A percentile compares a stretch with the other conserved stretches of the same genome.
Evolutionary conservation across 2,797 vertebrate genomes (phyloP).

Genomic region (Macropus fuliginosus): DNA sequence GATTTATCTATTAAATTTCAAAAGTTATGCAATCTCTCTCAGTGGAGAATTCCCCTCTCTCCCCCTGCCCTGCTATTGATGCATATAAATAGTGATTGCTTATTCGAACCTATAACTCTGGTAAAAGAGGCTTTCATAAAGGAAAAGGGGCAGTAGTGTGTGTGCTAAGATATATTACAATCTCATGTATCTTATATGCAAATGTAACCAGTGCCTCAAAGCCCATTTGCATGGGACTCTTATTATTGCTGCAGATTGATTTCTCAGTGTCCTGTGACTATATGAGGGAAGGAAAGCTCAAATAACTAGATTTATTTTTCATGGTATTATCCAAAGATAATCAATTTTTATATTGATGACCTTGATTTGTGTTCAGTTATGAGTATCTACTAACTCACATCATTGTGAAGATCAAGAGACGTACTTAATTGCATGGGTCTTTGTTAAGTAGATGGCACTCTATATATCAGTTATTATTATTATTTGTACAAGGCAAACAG

Average conservation of each 20-base stretch:
- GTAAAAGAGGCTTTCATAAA: background rate
- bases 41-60: background rate
- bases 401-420: background rate
- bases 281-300: background rate
- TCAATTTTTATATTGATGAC: background rate
- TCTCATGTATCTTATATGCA: background rate
- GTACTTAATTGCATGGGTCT: background rate
- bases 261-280: background rate
- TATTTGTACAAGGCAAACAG: background rate
- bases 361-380: background rate
- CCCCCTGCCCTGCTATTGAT: background rate
- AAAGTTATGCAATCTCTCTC: background rate
- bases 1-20: background rate
- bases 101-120: background rate
- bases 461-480: background rate
- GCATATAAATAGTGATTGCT: background rate
- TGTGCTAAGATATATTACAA: background rate
- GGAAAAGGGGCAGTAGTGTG: background rate
- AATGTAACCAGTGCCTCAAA: background rate
- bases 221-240: background rate
- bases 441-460: background rate
- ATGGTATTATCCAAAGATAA: background rate
- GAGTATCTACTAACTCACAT: background rate
- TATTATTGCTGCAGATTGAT: background rate
- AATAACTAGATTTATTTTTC: background rate